phyloP scores from a whole-genome alignment of 2,797 vertebrate genomes.

The Euthynnus affinis region DNA sequence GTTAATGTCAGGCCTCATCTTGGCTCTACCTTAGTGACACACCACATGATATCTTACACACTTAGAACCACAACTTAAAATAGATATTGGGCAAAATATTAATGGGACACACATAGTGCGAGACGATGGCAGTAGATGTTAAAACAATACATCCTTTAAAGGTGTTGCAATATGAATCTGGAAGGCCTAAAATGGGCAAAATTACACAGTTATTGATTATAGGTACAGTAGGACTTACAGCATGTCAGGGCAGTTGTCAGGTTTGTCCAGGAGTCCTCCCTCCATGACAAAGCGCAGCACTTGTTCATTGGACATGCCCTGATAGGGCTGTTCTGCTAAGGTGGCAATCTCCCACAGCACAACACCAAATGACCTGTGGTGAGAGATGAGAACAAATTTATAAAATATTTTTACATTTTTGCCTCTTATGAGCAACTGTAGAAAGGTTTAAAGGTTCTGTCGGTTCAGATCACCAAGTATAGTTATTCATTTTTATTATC shows the following conservation, averaged over 20 bases:
- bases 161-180: neutral
- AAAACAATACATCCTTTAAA: constrained; percentile 44
- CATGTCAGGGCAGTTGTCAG: constrained; percentile 98
- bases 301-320: constrained; percentile 99
- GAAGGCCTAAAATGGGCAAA: neutral
- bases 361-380: constrained; percentile 92
- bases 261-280: constrained; percentile 97
- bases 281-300: constrained; percentile 99
- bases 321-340: constrained; percentile 96
- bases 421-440: neutral
- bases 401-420: neutral
- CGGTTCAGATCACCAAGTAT: neutral
- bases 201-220: neutral
- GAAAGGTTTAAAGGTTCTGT: neutral
- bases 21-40: constrained; percentile 62
- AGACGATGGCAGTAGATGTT: constrained; percentile 16
- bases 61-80: constrained; percentile 66
- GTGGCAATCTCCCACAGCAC: constrained; percentile 99
- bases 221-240: constrained; percentile 85
- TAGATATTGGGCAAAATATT: constrained; percentile 61
- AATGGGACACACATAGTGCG: constrained; percentile 28
- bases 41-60: constrained; percentile 68
- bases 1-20: constrained; percentile 75
- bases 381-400: constrained; percentile 8
- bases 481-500: neutral